phyloP scores from a whole-genome alignment of 2,888 invertebrate genomes.

The Proisotoma minuta region DNA sequence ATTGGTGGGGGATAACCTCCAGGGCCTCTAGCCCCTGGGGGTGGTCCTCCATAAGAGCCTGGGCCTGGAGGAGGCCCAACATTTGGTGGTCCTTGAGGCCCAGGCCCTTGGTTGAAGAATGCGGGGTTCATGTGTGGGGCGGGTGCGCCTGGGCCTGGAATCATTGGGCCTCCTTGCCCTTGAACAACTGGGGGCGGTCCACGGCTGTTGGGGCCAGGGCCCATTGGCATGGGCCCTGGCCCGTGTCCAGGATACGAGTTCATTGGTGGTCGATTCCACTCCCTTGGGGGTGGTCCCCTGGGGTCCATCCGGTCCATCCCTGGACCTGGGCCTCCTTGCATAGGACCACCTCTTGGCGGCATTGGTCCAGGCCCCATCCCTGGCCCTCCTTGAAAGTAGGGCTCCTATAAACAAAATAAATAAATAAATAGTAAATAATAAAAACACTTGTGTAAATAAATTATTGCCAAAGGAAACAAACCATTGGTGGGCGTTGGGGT shows the following conservation, averaged over 20 bases:
- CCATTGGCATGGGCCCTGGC: slow-evolving; percentile 33
- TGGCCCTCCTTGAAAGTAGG: slow-evolving; percentile 40
- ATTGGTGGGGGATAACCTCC: slow-evolving; percentile 47
- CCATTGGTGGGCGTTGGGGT: slow-evolving; percentile 44
- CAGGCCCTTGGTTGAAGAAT: slow-evolving; percentile 69
- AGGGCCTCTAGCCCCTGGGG: slow-evolving; percentile 18
- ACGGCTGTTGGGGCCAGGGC: slow-evolving; percentile 32
- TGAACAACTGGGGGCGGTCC: slow-evolving; percentile 41
- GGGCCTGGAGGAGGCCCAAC: slow-evolving; percentile 54
- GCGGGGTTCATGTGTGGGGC: slow-evolving; percentile 96
- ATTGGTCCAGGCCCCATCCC: slow-evolving; percentile 29
- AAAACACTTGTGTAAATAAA: not conserved
- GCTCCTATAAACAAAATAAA: slow-evolving; percentile 4
- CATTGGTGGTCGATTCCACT: slow-evolving; percentile 68
- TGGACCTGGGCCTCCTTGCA: slow-evolving; percentile 48
- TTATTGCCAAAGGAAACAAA: slow-evolving; percentile 33
- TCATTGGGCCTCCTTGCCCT: slow-evolving; percentile 52
- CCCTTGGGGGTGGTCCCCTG: slow-evolving; percentile 59
- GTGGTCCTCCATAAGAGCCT: slow-evolving; percentile 50
- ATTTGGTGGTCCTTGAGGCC: slow-evolving; percentile 56
- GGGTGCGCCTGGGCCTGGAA: slow-evolving; percentile 60
- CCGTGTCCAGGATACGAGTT: slow-evolving; percentile 57
- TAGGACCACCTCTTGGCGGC: slow-evolving; percentile 50
- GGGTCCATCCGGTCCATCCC: slow-evolving; percentile 46
- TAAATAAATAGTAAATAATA: not conserved